Evolutionary conservation across 2,113 vertebrate genomes (phyloP).

Genomic region (Nesoenas mayeri): DNA sequence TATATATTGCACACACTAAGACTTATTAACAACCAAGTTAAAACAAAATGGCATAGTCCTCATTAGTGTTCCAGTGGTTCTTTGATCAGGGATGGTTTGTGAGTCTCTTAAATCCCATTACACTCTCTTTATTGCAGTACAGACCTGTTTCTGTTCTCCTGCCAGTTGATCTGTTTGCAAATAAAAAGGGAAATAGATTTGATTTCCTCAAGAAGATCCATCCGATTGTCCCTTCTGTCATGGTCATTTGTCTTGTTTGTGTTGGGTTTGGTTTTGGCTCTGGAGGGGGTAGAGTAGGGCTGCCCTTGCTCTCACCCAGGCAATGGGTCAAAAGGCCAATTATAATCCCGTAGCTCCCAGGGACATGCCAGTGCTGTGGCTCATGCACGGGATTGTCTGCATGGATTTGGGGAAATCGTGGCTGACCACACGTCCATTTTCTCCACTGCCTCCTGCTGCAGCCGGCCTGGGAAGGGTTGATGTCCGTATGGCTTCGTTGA

Average conservation of each 20-base stretch:
- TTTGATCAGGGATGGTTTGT: conserved; percentile 61
- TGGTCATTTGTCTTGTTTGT: conserved; percentile 54
- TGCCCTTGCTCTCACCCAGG: conserved; percentile 74
- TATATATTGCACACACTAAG: conserved; percentile 77
- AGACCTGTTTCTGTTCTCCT: conserved; percentile 70
- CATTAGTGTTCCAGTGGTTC: conserved; percentile 74
- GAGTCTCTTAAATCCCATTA: conserved; percentile 66
- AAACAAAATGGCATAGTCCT: conserved; percentile 75
- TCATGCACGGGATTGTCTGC: conserved; percentile 98
- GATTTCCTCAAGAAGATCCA: conserved; percentile 74
- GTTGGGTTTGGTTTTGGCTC: conserved; percentile 86
- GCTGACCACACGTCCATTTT: conserved; percentile 95
- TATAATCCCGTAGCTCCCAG: conserved; percentile 97
- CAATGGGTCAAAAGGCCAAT: conserved; percentile 77
- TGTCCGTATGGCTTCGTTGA: conserved; percentile 96
- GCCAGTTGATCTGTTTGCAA: conserved; percentile 64
- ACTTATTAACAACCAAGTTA: conserved; percentile 78
- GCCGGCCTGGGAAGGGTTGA: conserved; percentile 91
- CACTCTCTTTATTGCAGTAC: conserved; percentile 74
- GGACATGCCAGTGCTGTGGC: conserved; percentile 95
- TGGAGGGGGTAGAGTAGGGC: conserved; percentile 76
- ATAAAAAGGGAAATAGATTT: conserved; percentile 68
- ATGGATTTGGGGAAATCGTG: conserved; percentile 98
- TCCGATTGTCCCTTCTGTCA: conserved; percentile 67
- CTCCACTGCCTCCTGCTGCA: conserved; percentile 88